Percentiles rank a stretch among this genome's conserved stretches.
These are phyloP conservation scores for Tragelaphus imberbis DNA, from an alignment of 2,113 vertebrate species.

Conservation along the genomic window DNA sequence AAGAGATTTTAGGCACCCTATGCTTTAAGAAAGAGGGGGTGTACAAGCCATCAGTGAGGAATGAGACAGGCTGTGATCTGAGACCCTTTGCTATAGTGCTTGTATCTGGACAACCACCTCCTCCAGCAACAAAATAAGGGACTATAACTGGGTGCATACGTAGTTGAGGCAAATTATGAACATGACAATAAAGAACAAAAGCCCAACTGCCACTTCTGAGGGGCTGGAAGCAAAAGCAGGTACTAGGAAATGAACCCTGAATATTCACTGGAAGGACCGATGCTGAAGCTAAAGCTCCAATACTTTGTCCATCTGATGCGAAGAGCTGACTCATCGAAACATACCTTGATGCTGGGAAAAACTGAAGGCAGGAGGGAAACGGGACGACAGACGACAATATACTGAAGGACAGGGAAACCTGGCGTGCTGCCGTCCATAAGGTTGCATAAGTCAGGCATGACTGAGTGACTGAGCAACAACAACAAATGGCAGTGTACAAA, in stretches of 20 bases:
- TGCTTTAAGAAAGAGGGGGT: background rate
- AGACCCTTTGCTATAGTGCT: background rate
- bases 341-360: background rate
- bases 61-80: background rate
- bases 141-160: background rate
- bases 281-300: background rate
- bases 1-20: background rate
- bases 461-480: background rate
- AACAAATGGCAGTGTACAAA: background rate
- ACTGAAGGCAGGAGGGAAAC: background rate
- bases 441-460: rapidly evolving
- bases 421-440: background rate
- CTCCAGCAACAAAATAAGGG: background rate
- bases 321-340: background rate
- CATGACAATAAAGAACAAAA: background rate
- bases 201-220: background rate
- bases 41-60: background rate
- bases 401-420: background rate
- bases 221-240: background rate
- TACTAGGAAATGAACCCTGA: background rate
- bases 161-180: background rate
- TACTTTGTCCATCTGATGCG: background rate
- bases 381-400: rapidly evolving
- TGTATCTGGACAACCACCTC: background rate
- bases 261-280: background rate